Conservation (phyloP, 2,113 vertebrate species). For the Catharus fuscescens region DNA sequence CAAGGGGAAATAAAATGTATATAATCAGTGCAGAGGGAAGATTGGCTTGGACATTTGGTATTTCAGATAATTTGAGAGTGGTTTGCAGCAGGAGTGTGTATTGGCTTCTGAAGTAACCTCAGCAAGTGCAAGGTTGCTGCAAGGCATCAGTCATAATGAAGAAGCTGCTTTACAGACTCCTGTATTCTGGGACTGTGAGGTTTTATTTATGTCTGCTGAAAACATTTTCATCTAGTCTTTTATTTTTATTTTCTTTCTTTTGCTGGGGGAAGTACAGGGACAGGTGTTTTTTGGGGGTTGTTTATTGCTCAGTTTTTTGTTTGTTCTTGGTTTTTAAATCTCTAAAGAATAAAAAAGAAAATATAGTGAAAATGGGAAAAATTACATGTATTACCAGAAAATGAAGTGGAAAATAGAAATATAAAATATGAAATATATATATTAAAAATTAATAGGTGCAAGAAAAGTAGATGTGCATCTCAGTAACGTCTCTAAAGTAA, state of each 20-base stretch:
- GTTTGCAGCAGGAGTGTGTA: background rate
- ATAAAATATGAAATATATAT: background rate
- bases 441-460: background rate
- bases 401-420: background rate
- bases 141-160: background rate
- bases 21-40: background rate
- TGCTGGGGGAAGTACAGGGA: background rate
- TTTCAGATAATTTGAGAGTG: background rate
- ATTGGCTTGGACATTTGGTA: background rate
- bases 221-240: background rate
- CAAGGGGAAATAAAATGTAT: background rate
- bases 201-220: background rate
- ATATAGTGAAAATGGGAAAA: background rate
- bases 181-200: background rate
- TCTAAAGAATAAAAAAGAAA: background rate
- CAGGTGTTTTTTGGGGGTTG: fast-evolving
- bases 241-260: background rate
- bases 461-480: background rate
- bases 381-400: background rate
- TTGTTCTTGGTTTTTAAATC: background rate
- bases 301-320: background rate
- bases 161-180: background rate
- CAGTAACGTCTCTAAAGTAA: background rate
- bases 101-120: background rate
- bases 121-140: background rate